A percentile compares a stretch with the other conserved stretches of the same genome.
Evolutionary conservation across 2,797 vertebrate species (phyloP).

Genomic region (Acrossocheilus wenchowensis): DNA sequence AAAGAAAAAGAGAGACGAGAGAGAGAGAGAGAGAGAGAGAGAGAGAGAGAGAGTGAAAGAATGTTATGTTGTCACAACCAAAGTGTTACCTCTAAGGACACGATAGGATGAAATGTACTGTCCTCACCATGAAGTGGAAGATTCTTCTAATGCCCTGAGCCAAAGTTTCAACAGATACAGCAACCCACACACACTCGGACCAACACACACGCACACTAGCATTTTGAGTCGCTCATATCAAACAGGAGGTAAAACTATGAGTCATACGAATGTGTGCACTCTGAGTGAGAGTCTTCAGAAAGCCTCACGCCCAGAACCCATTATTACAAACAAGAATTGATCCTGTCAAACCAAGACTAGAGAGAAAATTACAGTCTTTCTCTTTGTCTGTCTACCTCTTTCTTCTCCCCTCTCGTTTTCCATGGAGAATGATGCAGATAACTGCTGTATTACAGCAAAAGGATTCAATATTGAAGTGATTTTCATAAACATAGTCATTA

Average conservation of each 20-base stretch:
- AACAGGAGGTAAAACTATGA: conserved; percentile 20
- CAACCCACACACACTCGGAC: conserved; percentile 10
- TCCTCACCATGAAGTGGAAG: conserved; percentile 2
- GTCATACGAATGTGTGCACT: conserved; percentile 35
- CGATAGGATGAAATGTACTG: background rate
- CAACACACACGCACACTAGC: background rate
- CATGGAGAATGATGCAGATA: conserved; percentile 14
- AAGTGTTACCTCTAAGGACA: conserved; percentile 20
- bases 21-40: conserved; percentile 9
- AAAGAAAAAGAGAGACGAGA: background rate
- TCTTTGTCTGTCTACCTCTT: conserved; percentile 18
- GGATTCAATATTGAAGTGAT: conserved; percentile 49
- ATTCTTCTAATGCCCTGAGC: background rate
- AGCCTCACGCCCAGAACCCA: conserved; percentile 29
- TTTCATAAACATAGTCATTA: conserved; percentile 46
- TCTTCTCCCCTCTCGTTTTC: background rate
- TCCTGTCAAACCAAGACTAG: conserved; percentile 41
- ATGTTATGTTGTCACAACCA: conserved; percentile 6
- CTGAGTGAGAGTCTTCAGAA: conserved; percentile 38
- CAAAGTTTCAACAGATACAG: conserved; percentile 17
- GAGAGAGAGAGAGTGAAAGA: background rate
- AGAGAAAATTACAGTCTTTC: conserved; percentile 48
- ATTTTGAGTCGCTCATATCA: conserved; percentile 8
- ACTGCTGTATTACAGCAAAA: conserved; percentile 38
- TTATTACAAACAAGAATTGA: conserved; percentile 51